Base-by-base conservation (phyloP, 2,113 vertebrate species). In the Gavialis gangeticus region DNA sequence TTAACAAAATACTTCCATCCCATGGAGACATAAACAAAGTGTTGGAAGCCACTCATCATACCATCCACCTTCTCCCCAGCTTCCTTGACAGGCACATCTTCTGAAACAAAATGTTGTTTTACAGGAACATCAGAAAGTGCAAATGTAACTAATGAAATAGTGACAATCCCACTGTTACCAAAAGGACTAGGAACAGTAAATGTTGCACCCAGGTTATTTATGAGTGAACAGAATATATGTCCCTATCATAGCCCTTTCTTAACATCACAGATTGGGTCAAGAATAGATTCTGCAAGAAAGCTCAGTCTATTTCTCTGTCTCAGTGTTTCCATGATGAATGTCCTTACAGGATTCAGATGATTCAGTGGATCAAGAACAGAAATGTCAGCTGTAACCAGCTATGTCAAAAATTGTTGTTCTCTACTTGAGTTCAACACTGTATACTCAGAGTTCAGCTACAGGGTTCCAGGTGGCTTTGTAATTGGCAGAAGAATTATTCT, bases 1-100 rank as follows among this genome's bases (percentile, higher is more conserved):
- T 91, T 96, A 96, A 97, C 90, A 91, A 98, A 97, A 98, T 87
- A 58, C 64, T 96, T 96, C 92, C 37, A 87, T 46, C 82, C 88
- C 1, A 2, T 17, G 21, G 71, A 94, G 90, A 93, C 79, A 93
- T 95, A 96, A 93, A 97, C 80, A 97, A 95, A 97, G 69, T 86
- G 24, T 96, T 97, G 79, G 89, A 97, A 96, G 93, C 76, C 87
- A 87, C 94, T 93, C 88, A 79, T 94, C 92, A 90, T 82, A 66
- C 79, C 77, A 91, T 87, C 73, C 88, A 95, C 90, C 73, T 95
- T 96, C 75, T 88, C 75, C 64, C n/a, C 2, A 18, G 3, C 75
- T 93, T 94, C 56, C 75, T 86, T 93, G 96, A 95, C 91, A 94
- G 97, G 82, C 59, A 6, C 55, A 58, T 88, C 91, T 86, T 62